A percentile compares a stretch with the other conserved stretches of the same genome.
These are phyloP conservation scores for Lophius americanus DNA, from an alignment of 2,797 vertebrate genomes.

Conservation along the genomic window DNA sequence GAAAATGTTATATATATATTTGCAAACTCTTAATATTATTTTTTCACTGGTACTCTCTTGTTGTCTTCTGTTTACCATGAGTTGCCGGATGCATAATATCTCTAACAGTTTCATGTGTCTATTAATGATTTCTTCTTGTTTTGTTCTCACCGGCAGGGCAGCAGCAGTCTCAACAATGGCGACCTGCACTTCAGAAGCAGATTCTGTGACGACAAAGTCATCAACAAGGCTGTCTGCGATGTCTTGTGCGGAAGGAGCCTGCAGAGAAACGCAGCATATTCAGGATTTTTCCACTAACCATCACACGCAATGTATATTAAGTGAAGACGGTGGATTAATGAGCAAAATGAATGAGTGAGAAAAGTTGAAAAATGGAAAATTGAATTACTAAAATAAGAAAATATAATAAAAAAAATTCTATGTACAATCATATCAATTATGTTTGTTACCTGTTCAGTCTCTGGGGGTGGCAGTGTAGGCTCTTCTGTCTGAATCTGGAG, in stretches of 20 bases:
- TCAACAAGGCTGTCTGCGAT: slow-evolving; percentile 46
- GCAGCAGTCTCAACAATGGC: slow-evolving; percentile 43
- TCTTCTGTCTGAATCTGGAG: slow-evolving; percentile 44
- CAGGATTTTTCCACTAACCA: neutral
- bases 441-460: slow-evolving; percentile 45
- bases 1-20: neutral
- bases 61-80: neutral
- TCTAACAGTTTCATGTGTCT: too few relatives aligned
- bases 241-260: slow-evolving; percentile 31
- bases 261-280: neutral
- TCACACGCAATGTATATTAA: too few relatives aligned
- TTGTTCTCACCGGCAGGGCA: slow-evolving; percentile 53
- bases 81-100: too few relatives aligned
- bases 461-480: slow-evolving; percentile 17
- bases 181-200: slow-evolving; percentile 47
- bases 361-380: too few relatives aligned
- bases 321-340: neutral
- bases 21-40: neutral
- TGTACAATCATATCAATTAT: too few relatives aligned
- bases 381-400: too few relatives aligned
- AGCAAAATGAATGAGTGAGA: too few relatives aligned
- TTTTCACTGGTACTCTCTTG: neutral
- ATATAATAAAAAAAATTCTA: too few relatives aligned
- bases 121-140: neutral
- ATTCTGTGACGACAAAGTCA: slow-evolving; percentile 66